Evolutionary conservation across 2,888 invertebrate species (phyloP).

Genomic region (Amiota mariae): DNA sequence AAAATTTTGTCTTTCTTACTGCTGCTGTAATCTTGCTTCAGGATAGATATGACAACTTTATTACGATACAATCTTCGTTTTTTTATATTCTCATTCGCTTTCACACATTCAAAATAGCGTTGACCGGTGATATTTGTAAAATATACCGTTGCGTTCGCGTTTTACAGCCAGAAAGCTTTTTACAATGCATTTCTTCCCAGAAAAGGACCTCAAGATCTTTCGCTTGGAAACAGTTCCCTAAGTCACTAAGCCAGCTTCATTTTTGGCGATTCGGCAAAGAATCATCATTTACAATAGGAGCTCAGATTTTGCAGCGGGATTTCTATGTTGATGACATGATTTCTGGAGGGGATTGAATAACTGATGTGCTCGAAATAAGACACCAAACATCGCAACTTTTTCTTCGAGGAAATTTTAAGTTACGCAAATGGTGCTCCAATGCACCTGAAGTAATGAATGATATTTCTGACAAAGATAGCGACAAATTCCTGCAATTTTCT

Average conservation of each 20-base stretch:
- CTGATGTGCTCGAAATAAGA: not conserved
- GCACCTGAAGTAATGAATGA: no score
- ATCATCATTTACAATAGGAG: not conserved
- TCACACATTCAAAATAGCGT: no score
- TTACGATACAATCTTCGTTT: not conserved
- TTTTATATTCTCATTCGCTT: not conserved
- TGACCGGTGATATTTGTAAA: no score
- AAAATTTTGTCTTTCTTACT: no score
- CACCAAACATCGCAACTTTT: not conserved
- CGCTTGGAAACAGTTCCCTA: no score
- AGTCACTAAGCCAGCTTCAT: not conserved
- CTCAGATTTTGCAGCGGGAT: not conserved
- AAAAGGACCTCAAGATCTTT: not conserved
- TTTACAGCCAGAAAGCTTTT: not conserved
- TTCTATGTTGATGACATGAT: not conserved
- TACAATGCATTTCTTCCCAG: not conserved
- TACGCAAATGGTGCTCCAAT: no score
- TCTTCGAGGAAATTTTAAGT: no score
- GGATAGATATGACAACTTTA: no score
- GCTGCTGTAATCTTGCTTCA: no score
- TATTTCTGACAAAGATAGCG: no score
- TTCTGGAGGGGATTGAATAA: no score
- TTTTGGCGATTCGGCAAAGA: not conserved
- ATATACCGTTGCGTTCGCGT: not conserved
- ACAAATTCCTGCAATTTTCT: no score